These are phyloP conservation scores for Frieseomelitta varia DNA, from an alignment of 1,140 invertebrate species.

Conservation along the genomic window DNA sequence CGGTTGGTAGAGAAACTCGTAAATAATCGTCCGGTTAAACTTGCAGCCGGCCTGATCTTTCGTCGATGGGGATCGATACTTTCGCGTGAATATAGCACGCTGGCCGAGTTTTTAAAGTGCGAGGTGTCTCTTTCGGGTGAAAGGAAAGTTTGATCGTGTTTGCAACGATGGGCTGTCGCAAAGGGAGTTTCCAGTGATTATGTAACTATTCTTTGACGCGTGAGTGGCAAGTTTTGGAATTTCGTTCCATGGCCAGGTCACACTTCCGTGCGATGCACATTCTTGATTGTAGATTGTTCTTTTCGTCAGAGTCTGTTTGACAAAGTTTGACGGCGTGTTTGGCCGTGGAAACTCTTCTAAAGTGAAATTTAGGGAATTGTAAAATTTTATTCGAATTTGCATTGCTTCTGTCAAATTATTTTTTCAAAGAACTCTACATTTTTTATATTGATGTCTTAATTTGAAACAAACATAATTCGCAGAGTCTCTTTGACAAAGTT, in stretches of 20 bases:
- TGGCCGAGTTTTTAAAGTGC: neutral
- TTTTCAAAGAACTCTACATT: neutral
- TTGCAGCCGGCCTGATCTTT: neutral
- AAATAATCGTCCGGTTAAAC: constrained; percentile 24
- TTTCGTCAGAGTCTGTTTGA: no score
- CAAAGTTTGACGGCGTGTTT: no score
- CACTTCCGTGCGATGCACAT: neutral
- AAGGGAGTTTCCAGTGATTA: no score
- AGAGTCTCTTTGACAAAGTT: no score
- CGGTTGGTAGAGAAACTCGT: constrained; percentile 32
- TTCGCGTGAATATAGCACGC: neutral
- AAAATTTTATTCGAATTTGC: no score
- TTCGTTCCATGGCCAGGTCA: no score
- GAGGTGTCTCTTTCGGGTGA: neutral
- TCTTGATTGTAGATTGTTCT: neutral
- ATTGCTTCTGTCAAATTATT: no score
- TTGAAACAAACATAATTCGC: neutral
- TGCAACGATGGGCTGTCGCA: neutral
- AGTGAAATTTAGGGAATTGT: no score
- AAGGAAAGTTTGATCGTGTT: neutral
- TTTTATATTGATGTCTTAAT: no score
- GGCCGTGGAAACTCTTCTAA: no score
- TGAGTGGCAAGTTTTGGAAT: no score
- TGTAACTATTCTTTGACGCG: neutral
- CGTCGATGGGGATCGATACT: neutral